phyloP scores from a whole-genome alignment of 2,888 invertebrate genomes.

The Coronaproctus castanopsis region DNA sequence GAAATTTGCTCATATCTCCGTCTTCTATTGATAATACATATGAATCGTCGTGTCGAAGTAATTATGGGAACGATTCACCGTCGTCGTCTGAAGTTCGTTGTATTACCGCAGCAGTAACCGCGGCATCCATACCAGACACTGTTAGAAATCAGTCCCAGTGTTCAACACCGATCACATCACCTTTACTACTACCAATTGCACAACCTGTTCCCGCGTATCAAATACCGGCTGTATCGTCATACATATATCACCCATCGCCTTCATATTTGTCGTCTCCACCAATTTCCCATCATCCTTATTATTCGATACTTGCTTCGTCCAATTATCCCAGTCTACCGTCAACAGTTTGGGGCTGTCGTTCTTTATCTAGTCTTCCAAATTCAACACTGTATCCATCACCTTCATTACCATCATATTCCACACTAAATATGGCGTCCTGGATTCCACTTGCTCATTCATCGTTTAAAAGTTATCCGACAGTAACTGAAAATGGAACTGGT shows the following conservation, averaged over 20 bases:
- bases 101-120: slow-evolving; percentile 1
- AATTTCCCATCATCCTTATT: slow-evolving; percentile 11
- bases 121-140: slow-evolving; percentile 5
- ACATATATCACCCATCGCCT: slow-evolving; percentile 6
- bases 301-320: slow-evolving; percentile 2
- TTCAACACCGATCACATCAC: slow-evolving; percentile 7
- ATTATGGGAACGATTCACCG: slow-evolving; percentile 2
- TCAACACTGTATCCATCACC: slow-evolving; percentile 8
- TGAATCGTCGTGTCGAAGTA: neutral
- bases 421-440: slow-evolving; percentile 8
- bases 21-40: slow-evolving; percentile 23
- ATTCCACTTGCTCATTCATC: slow-evolving; percentile 10
- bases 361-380: slow-evolving; percentile 13
- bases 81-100: neutral
- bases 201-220: slow-evolving; percentile 10
- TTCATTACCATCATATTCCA: slow-evolving; percentile 6
- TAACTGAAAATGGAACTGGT: slow-evolving; percentile 11
- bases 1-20: slow-evolving; percentile 28
- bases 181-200: slow-evolving; percentile 4
- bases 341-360: slow-evolving; percentile 8
- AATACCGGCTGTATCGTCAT: slow-evolving; percentile 3
- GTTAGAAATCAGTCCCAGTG: slow-evolving; percentile 10
- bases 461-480: slow-evolving; percentile 7
- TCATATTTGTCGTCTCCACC: slow-evolving; percentile 8
- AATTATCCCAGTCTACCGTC: slow-evolving; percentile 6